These are phyloP conservation scores for Scaptomyza hsui DNA, from an alignment of 1,140 invertebrate species.

Conservation along the genomic window DNA sequence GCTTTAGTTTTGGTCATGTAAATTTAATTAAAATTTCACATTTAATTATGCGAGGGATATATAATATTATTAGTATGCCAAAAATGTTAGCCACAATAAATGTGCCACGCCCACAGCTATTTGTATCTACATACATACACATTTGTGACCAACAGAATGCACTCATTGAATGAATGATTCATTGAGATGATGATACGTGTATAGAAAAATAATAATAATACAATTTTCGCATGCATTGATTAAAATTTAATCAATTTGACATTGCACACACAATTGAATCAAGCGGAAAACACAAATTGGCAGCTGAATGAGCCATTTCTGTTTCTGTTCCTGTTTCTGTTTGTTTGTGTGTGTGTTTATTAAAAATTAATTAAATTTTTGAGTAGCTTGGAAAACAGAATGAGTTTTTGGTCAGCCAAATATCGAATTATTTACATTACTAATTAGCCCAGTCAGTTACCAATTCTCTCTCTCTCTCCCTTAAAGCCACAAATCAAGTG, in stretches of 20 bases:
- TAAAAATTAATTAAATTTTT: conserved; percentile 43
- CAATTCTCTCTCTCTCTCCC: not conserved
- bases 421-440: conserved; percentile 43
- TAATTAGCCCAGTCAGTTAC: conserved; percentile 48
- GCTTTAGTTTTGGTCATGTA: conserved; percentile 44
- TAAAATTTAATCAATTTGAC: conserved; percentile 49
- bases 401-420: conserved; percentile 17
- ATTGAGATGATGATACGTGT: conserved; percentile 8
- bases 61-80: conserved; percentile 30
- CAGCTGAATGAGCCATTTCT: conserved; percentile 1
- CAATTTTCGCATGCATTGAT: conserved; percentile 57
- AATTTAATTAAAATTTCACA: conserved; percentile 77
- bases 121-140: not conserved
- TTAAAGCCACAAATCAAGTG: conserved; percentile 17
- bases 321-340: conserved; percentile 19
- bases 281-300: conserved; percentile 5
- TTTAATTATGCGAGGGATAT: conserved; percentile 60
- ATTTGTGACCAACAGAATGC: conserved; percentile 36
- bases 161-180: conserved; percentile 5
- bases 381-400: not conserved
- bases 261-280: conserved; percentile 24
- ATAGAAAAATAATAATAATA: conserved; percentile 37
- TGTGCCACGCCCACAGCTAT: not conserved
- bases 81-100: conserved; percentile 28
- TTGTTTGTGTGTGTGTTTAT: conserved; percentile 19